Percentiles rank a stretch among this genome's conserved stretches.
Evolutionary conservation across 2,797 vertebrate genomes (phyloP).

Genomic region (Esox masquinongy): DNA sequence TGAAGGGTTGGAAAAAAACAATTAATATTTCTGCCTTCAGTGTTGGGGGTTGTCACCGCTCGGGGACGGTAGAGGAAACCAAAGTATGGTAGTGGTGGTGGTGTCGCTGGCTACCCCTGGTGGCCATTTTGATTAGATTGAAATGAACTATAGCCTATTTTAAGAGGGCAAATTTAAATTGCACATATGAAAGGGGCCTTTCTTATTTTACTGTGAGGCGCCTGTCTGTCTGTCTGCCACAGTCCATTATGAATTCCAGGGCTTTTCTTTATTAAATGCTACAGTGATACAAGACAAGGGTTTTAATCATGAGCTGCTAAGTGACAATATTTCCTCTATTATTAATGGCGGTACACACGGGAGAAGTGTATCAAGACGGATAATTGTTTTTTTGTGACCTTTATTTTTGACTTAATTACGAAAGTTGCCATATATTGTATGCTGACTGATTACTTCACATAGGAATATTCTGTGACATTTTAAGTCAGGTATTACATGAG

Average conservation of each 20-base stretch:
- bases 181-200: slow-evolving; percentile 55
- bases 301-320: slow-evolving; percentile 51
- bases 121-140: slow-evolving; percentile 57
- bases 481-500: background rate
- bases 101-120: slow-evolving; percentile 26
- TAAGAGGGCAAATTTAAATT: slow-evolving; percentile 59
- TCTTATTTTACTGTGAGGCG: slow-evolving; percentile 51
- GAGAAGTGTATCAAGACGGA: slow-evolving; percentile 49
- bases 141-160: slow-evolving; percentile 62
- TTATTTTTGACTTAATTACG: slow-evolving; percentile 57
- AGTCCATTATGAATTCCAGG: slow-evolving; percentile 49
- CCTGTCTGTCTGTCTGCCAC: slow-evolving; percentile 28
- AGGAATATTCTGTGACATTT: slow-evolving; percentile 33
- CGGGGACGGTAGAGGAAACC: slow-evolving; percentile 28
- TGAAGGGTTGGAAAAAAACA: slow-evolving; percentile 57
- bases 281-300: slow-evolving; percentile 10
- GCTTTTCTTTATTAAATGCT: slow-evolving; percentile 45
- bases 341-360: slow-evolving; percentile 37
- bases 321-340: slow-evolving; percentile 46
- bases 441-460: slow-evolving; percentile 40
- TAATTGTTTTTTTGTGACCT: slow-evolving; percentile 70
- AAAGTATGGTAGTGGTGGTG: background rate
- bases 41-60: slow-evolving; percentile 37
- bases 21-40: slow-evolving; percentile 66
- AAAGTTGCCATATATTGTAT: slow-evolving; percentile 44